Evolutionary conservation across 2,797 vertebrate species (phyloP).

Genomic region (Dryobates pubescens): DNA sequence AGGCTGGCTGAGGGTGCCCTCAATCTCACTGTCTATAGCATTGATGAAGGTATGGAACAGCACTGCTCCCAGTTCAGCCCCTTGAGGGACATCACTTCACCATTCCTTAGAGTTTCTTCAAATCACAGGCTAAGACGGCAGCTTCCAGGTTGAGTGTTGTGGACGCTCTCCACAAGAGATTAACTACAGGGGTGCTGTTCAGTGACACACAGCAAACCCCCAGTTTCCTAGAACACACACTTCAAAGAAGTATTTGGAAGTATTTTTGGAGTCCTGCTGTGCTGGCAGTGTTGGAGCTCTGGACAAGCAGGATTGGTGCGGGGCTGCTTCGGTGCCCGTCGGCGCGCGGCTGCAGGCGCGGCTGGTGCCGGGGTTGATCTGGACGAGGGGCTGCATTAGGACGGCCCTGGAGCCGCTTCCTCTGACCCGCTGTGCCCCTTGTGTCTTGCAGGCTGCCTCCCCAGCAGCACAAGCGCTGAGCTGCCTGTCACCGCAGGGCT

Average conservation of each 20-base stretch:
- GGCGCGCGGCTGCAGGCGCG: neutral
- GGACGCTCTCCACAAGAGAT: neutral
- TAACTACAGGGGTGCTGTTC: neutral
- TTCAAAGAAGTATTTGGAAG: neutral
- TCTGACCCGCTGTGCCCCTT: neutral
- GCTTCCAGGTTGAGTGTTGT: neutral
- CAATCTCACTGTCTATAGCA: no score
- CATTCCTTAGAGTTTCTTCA: neutral
- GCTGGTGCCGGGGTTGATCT: no score
- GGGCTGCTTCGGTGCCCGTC: no score
- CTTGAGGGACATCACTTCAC: no score
- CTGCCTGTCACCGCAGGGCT: constrained; percentile 49
- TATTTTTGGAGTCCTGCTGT: accelerated
- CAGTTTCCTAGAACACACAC: accelerated
- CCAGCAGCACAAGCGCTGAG: constrained; percentile 80
- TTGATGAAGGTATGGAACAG: no score
- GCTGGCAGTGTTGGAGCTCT: neutral
- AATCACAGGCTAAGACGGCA: neutral
- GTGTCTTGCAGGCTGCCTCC: constrained; percentile 84
- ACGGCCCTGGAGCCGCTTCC: neutral
- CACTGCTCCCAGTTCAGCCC: no score
- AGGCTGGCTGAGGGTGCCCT: no score
- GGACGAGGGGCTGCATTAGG: accelerated
- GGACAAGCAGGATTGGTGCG: neutral
- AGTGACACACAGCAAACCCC: neutral